A percentile compares a stretch with the other conserved stretches of the same genome.
phyloP scores from a whole-genome alignment of 2,797 vertebrate species.

The Synaphobranchus kaupii region DNA sequence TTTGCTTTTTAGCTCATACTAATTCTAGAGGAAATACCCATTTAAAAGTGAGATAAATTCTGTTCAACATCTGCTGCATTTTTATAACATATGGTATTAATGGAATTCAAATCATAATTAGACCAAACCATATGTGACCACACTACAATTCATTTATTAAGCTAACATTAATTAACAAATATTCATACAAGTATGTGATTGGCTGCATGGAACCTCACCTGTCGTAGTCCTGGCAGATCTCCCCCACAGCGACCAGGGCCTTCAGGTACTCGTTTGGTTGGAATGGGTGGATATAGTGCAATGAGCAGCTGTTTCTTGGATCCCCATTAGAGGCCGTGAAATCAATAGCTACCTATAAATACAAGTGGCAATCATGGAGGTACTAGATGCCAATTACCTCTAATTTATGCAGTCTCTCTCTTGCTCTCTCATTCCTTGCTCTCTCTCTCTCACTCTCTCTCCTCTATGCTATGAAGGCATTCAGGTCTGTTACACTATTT shows the following conservation, averaged over 20 bases:
- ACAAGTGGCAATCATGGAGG: constrained; percentile 34
- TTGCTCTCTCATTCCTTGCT: not conserved
- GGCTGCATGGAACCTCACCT: constrained; percentile 65
- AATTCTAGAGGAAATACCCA: not conserved
- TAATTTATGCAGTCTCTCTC: constrained; percentile 18
- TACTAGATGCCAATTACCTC: constrained; percentile 30
- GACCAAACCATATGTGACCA: not conserved
- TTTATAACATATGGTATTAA: not conserved
- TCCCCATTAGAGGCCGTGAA: constrained; percentile 88
- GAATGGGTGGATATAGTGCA: constrained; percentile 85
- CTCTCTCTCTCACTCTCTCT: constrained; percentile 1
- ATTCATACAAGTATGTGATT: constrained; percentile 21
- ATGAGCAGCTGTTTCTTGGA: constrained; percentile 82
- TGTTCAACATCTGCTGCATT: not conserved
- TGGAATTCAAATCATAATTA: constrained; percentile 12
- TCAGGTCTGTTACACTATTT: not conserved
- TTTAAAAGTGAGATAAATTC: not conserved
- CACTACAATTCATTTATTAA: not conserved
- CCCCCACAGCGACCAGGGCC: constrained; percentile 81
- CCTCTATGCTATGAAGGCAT: not conserved
- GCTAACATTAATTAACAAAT: not conserved
- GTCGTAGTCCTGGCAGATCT: constrained; percentile 90
- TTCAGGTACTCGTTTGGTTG: constrained; percentile 88
- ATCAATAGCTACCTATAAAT: constrained; percentile 81
- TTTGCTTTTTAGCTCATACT: not conserved